Base-by-base conservation (phyloP, 2,888 invertebrate genomes). In the Callyntrura sp. region DNA sequence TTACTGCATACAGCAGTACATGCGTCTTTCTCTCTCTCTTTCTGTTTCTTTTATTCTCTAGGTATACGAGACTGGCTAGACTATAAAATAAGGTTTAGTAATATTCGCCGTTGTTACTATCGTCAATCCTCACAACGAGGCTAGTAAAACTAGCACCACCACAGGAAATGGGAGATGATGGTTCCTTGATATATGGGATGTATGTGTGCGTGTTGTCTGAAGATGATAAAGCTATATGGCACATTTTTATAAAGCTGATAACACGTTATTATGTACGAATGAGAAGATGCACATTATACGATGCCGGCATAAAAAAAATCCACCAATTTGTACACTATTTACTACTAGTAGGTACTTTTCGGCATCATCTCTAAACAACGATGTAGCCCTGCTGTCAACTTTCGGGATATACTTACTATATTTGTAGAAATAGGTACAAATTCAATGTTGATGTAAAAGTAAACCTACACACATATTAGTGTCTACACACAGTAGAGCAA, bases 151-250 rank as follows among this genome's bases (percentile, higher is more conserved):
- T 60, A 76, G 57, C 51, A 83, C 60, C 51, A 83, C 60, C 55
- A 35, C 78, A 86, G 86, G 81, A 81, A 87, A 79, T 55, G 81
- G 68, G 65, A 86, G 48, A 86, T 86, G 85, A 86, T 65, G 65
- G 85, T 86, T 86, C 62, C 9, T 25, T 86, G 85, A 86, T 78
- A 86, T 86, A 86, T 86, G 85, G 28, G 78, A 17, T 86, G 23
- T 79, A 23, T 23, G 48, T 23, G 45, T 76, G 23, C 11, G 48
- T 51, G 0, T 17, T 5, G 12, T 20, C 35, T 0, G 62, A 23
- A 14, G 28, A 6, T 68, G 68, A 68, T 35, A n/a, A 68, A 68
- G 35, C 35, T 68, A 68, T 68, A 68, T 68, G 28, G 68, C 68
- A 68, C 68, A 65, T 25, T 25, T 62, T 25, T 25, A 65, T 65